Conservation (phyloP, 2,888 invertebrate genomes). For the Desoria tigrina region DNA sequence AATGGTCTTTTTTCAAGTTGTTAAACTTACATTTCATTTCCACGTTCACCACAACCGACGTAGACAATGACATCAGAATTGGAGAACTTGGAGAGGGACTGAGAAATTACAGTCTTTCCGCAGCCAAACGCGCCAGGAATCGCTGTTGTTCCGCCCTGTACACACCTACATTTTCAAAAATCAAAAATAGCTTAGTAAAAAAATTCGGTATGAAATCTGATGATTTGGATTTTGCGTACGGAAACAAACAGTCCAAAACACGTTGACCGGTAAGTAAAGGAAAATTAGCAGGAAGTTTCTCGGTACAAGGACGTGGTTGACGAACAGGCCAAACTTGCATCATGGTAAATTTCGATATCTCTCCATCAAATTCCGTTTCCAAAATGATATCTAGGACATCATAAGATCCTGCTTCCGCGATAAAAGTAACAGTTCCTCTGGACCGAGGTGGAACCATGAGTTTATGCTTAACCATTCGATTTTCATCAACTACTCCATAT, state of each 20-base stretch:
- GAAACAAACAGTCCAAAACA: constrained; percentile 96
- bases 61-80: constrained; percentile 99
- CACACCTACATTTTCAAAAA: constrained; percentile 67
- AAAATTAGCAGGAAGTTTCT: constrained; percentile 97
- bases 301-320: constrained; percentile 92
- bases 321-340: constrained; percentile 99
- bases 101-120: constrained; percentile 99
- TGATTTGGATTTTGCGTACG: constrained; percentile 64
- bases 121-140: constrained; percentile 99
- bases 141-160: constrained; percentile 97
- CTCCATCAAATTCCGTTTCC: constrained; percentile 98
- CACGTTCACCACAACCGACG: constrained; percentile 99
- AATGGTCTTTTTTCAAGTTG: too few relatives aligned
- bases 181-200: background rate
- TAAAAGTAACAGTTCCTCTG: constrained; percentile 93
- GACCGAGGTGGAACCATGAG: constrained; percentile 91
- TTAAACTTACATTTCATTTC: constrained; percentile 90
- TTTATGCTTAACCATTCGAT: constrained; percentile 95
- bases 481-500: constrained; percentile 94
- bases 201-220: background rate
- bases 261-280: constrained; percentile 97
- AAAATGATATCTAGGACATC: constrained; percentile 90
- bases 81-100: constrained; percentile 98
- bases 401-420: constrained; percentile 92
- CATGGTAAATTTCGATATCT: constrained; percentile 88